Base-by-base conservation (phyloP, 2,797 vertebrate genomes). In the Gymnocypris eckloni region DNA sequence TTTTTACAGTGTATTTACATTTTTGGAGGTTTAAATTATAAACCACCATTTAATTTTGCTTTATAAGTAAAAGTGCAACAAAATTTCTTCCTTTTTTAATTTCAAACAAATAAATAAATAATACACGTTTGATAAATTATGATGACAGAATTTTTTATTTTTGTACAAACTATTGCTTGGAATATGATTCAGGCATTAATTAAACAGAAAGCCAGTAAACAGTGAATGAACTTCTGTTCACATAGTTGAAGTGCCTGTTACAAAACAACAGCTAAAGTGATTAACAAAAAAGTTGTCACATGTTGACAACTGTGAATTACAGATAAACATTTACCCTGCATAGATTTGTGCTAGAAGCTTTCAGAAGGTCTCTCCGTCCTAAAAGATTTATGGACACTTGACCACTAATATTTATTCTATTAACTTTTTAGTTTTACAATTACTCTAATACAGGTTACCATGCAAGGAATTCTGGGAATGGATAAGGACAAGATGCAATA, bases 281-380 rank as follows among this genome's bases (percentile, higher is more conserved):
- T 18, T 12, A 15, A 15, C 6, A 59, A 56, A 76, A 59, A 39
- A 77, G 18, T 18, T n/a, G 20, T 78, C 45, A 33, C 15, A 48
- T 81, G 59, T n/a, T 22, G 79, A 67, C 61, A 67, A 22, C 56
- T n/a, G 22, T 59, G 25, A 75, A 6, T 22, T 41, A 54, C 28
- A 52, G 28, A 67, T 18, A 67, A 18, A 54, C 22, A n/a, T 56
- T 70, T 59, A 43, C n/a, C 54, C 70, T 73, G 54, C 41, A 83
- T 73, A 83, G 70, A 61, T 83, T 73, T 83, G 81, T 73, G 81
- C 54, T 73, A 48, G 25, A 71, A 25, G 25, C 28, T 52, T 9
- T 76, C 25, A 54, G 28, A 64, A n/a, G 25, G 41, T 61, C 41
- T 59, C 50, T 28, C 18, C 5, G 13, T 54, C 73, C 20, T 54